Evolutionary conservation across 2,888 invertebrate genomes (phyloP), one percentile per base, ranked within the genome.

Genomic region (Drosophila yooni): DNA sequence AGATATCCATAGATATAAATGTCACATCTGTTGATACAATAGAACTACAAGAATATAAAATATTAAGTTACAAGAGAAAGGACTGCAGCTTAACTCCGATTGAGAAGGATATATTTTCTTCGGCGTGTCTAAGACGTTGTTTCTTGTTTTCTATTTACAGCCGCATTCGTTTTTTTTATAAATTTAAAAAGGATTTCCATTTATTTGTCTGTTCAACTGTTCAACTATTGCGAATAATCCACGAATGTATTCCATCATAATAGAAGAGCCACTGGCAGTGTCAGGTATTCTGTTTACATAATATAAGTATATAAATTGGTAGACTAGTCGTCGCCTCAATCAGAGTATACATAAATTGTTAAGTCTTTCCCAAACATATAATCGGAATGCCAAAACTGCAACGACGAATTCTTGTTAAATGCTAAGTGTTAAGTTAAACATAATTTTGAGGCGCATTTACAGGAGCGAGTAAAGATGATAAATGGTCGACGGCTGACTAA

Each of bases 391-490:
- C 15, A 25, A 46, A 46, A 25, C 21, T 46, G 46, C 46, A 46
- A 15, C 25, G 46, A 25, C 15, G 25, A 25, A 2, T 46, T 25
- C 15, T 25, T 46, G 46, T 15, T 46, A 34, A 58, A 48, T 81
- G 79, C 60, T 78, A 59, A 78, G 62, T 81, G 67, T 70, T 72
- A 81, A 83, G 74, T 77, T 76, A 68, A 82, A 76, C 73, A 83
- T 79, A 83, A 78, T 79, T 83, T 79, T 70, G 64, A 74, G 76
- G 71, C 76, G 66, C 76, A 81, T 71, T 81, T 79, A 81, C 81
- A 74, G 77, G 71, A 70, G 68, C 76, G 71, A 66, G 74, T 85
- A 79, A 83, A 83, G 79, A 83, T 85, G 84, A 85, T 83, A 85
- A 85, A 85, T 85, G 74, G 75, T 69, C 66, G 63, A 56, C 73